Evolutionary conservation across 2,888 invertebrate species (phyloP).

Genomic region (Apodemia zela): DNA sequence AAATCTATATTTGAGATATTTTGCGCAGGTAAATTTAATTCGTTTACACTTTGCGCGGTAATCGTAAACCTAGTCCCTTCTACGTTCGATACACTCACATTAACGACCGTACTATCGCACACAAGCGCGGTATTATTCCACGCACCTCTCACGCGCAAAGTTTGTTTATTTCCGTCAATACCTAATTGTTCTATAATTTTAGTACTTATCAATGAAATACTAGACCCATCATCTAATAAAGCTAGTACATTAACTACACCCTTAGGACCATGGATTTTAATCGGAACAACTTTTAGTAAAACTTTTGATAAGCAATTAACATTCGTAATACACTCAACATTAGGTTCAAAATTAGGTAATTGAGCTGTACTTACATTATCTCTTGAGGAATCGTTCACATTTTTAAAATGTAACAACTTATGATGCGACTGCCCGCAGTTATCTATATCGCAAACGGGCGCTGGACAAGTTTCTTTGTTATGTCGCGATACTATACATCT

Average conservation of each 20-base stretch:
- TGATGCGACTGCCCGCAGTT: conserved; percentile 7
- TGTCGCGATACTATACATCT: conserved; percentile 6
- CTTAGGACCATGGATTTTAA: conserved; percentile 32
- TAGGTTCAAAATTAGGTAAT: conserved; percentile 24
- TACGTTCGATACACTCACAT: conserved; percentile 23
- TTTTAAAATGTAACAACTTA: conserved; percentile 7
- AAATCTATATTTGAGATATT: conserved; percentile 18
- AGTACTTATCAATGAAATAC: conserved; percentile 32
- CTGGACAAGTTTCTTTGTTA: conserved; percentile 9
- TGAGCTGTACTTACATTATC: too few species aligned
- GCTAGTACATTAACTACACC: conserved; percentile 28
- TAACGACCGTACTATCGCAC: background rate
- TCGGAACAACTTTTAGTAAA: background rate
- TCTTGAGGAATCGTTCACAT: background rate
- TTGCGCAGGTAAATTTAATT: conserved; percentile 35
- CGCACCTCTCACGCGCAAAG: conserved; percentile 24
- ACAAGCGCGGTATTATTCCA: conserved; percentile 2
- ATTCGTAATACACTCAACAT: conserved; percentile 14
- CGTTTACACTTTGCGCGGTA: conserved; percentile 30
- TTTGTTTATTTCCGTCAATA: conserved; percentile 28
- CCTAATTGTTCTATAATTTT: conserved; percentile 24
- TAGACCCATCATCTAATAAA: conserved; percentile 36
- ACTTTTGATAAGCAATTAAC: background rate
- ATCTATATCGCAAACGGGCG: conserved; percentile 11
- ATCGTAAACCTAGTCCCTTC: conserved; percentile 26